Conservation (phyloP, 2,888 invertebrate species). For the Serripes groenlandicus region DNA sequence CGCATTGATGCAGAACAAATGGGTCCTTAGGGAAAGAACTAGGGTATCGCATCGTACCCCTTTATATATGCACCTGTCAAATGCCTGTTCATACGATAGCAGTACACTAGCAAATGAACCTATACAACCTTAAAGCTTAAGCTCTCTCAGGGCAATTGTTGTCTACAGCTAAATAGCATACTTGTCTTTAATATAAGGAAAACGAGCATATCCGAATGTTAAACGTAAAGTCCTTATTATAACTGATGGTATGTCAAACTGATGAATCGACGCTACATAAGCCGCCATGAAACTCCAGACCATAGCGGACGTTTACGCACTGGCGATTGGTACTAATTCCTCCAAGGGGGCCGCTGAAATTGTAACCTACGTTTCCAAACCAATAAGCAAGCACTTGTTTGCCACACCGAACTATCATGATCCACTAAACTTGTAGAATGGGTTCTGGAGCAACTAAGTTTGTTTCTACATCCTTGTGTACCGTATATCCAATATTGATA, state of each 20-base stretch:
- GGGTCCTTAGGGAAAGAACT: too few relatives aligned
- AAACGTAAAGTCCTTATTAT: conserved; percentile 23
- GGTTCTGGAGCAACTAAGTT: neutral
- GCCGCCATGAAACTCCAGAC: conserved; percentile 5
- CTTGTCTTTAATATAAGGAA: neutral
- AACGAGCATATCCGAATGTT: conserved; percentile 1
- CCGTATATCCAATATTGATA: neutral
- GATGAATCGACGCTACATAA: neutral
- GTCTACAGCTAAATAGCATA: too few relatives aligned
- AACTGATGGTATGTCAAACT: conserved; percentile 15
- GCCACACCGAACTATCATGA: neutral
- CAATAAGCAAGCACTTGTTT: neutral
- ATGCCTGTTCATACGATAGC: too few relatives aligned
- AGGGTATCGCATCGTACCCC: too few relatives aligned
- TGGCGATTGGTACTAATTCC: neutral
- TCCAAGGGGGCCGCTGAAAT: neutral
- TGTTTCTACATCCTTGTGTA: neutral
- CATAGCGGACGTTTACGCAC: conserved; percentile 13
- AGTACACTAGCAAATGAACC: too few relatives aligned
- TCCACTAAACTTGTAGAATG: neutral
- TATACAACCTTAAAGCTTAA: too few relatives aligned
- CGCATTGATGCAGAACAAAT: too few relatives aligned
- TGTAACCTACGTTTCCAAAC: neutral
- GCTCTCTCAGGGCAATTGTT: too few relatives aligned
- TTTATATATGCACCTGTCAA: too few relatives aligned